Conservation (phyloP, 1,140 invertebrate species). For the Rhynchophorus ferrugineus region DNA sequence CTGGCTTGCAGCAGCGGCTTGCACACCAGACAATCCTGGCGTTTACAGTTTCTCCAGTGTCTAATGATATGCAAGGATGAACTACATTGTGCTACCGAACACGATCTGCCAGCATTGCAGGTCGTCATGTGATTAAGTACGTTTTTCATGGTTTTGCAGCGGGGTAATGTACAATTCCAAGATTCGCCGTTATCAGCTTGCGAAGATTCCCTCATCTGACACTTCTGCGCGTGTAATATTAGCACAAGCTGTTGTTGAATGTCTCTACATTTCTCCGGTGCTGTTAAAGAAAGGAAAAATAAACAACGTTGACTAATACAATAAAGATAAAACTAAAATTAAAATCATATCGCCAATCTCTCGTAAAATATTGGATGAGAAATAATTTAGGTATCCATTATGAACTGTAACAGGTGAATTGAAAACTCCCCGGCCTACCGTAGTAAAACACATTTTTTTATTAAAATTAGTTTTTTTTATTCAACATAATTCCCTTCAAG, state of each 20-base stretch:
- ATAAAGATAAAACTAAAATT: no score
- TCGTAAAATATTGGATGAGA: no score
- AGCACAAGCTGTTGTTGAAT: constrained; percentile 98
- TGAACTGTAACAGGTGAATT: no score
- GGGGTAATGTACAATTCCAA: constrained; percentile 82
- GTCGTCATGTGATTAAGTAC: constrained; percentile 98
- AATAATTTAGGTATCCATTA: no score
- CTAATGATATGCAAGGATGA: constrained; percentile 97
- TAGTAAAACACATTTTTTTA: no score
- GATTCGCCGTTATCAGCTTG: constrained; percentile 71
- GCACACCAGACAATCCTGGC: constrained; percentile 95
- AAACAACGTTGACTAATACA: no score
- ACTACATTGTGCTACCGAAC: constrained; percentile 90
- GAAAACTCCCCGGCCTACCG: no score
- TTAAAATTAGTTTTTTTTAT: no score
- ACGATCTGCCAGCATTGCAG: constrained; percentile 88
- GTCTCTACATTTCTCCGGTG: constrained; percentile 96
- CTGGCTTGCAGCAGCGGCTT: constrained; percentile 93
- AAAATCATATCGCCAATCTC: no score
- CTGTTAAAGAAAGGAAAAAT: constrained; percentile 49
- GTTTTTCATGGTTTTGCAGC: constrained; percentile 98
- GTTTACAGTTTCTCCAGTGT: constrained; percentile 97
- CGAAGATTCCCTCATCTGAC: constrained; percentile 79
- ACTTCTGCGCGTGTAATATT: constrained; percentile 96
- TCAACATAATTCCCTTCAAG: no score